Conservation (phyloP, 1,140 invertebrate genomes). For the Epicauta chinensis region DNA sequence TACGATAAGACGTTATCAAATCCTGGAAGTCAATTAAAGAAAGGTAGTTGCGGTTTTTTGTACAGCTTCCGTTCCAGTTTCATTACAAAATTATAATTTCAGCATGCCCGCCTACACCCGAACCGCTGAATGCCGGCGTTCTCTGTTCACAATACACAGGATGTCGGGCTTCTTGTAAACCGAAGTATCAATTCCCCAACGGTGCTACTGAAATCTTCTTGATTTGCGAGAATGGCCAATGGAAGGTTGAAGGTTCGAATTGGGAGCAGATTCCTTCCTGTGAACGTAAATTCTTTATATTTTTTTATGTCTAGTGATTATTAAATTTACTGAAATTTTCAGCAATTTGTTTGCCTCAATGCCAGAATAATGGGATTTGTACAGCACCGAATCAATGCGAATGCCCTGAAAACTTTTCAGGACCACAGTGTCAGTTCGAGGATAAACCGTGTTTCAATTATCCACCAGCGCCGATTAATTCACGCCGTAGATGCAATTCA, state of each 20-base stretch:
- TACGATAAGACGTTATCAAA: too few species aligned
- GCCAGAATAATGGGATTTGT: constrained; percentile 75
- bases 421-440: constrained; percentile 68
- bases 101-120: constrained; percentile 14
- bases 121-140: constrained; percentile 43
- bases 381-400: constrained; percentile 61
- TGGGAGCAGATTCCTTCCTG: constrained; percentile 52
- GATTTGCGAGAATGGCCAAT: constrained; percentile 49
- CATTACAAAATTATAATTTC: too few species aligned
- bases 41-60: too few species aligned
- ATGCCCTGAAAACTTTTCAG: constrained; percentile 65
- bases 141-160: constrained; percentile 43
- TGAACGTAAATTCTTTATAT: constrained; percentile 48
- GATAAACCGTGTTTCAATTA: constrained; percentile 60
- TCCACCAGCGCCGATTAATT: constrained; percentile 59
- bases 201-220: constrained; percentile 48
- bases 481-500: constrained; percentile 53
- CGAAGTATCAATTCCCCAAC: constrained; percentile 54
- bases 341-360: constrained; percentile 68
- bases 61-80: too few species aligned
- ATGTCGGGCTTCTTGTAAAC: constrained; percentile 51
- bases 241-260: constrained; percentile 49
- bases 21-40: too few species aligned
- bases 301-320: not conserved
- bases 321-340: constrained; percentile 28